These are phyloP conservation scores for Gambusia affinis DNA, from an alignment of 2,113 vertebrate genomes.

Conservation along the genomic window DNA sequence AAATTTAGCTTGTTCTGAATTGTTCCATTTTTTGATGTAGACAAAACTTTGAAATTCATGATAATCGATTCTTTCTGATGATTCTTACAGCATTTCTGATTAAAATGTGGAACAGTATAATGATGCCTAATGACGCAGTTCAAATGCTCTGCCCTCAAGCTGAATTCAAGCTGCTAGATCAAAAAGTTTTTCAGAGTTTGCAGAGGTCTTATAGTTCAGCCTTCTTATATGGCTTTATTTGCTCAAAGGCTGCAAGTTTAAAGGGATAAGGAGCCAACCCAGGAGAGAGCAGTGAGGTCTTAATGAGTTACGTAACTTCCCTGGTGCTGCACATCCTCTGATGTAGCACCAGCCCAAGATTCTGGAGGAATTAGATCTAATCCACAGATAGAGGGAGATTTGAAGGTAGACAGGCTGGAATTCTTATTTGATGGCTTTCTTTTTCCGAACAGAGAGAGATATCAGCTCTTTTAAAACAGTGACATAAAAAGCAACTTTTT, in stretches of 20 bases:
- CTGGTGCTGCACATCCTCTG: conserved; percentile 71
- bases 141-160: conserved; percentile 62
- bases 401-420: conserved; percentile 79
- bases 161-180: conserved; percentile 60
- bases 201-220: conserved; percentile 72
- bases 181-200: conserved; percentile 72
- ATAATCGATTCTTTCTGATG: neutral
- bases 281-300: conserved; percentile 67
- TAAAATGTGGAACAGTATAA: conserved; percentile 53
- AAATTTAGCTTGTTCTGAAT: neutral
- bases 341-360: conserved; percentile 80
- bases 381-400: conserved; percentile 78
- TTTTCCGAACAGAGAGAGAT: conserved; percentile 68
- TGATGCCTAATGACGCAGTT: conserved; percentile 60
- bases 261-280: conserved; percentile 69
- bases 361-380: conserved; percentile 78
- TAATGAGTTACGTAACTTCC: conserved; percentile 84
- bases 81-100: conserved; percentile 34
- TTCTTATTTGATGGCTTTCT: conserved; percentile 82
- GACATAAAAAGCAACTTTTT: conserved; percentile 31
- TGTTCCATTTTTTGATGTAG: neutral
- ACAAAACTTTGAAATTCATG: neutral
- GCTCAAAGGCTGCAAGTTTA: conserved; percentile 77
- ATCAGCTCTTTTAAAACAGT: conserved; percentile 32
- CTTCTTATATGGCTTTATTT: conserved; percentile 76